A percentile compares a stretch with the other conserved stretches of the same genome.
Evolutionary conservation across 2,888 invertebrate genomes (phyloP).

Genomic region (Ochropacha duplaris): DNA sequence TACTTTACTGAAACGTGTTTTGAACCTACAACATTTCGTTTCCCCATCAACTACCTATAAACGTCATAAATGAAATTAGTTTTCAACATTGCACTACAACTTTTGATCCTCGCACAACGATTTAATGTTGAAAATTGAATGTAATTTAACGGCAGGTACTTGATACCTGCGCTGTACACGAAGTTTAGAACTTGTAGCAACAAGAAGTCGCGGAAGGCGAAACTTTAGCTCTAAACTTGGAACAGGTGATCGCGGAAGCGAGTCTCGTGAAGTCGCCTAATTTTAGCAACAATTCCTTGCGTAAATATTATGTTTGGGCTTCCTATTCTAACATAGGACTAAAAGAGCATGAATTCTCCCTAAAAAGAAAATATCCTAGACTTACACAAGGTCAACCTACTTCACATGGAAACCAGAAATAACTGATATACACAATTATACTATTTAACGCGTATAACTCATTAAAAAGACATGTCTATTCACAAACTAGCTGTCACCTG

Average conservation of each 20-base stretch:
- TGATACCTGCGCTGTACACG: background rate
- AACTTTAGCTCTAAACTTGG: background rate
- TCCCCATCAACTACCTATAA: background rate
- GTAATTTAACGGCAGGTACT: background rate
- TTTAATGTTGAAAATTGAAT: background rate
- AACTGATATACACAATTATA: too few species aligned
- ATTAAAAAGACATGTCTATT: too few species aligned
- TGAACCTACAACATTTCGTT: background rate
- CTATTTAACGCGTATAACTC: too few species aligned
- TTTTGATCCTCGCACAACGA: background rate
- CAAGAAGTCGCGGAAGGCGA: background rate
- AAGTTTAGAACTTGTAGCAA: background rate
- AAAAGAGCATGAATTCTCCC: too few species aligned
- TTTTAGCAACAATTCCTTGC: background rate
- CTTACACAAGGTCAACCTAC: too few species aligned
- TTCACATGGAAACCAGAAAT: too few species aligned
- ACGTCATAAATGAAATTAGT: background rate
- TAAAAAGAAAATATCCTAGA: too few species aligned
- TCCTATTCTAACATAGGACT: too few species aligned
- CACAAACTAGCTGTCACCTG: too few species aligned
- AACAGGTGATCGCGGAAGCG: background rate
- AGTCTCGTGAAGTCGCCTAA: background rate
- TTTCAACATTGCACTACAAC: background rate
- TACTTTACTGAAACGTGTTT: too few species aligned
- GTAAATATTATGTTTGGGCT: background rate